Percentiles rank a stretch among this genome's conserved stretches.
Evolutionary conservation across 2,888 invertebrate genomes (phyloP).

Genomic region (Caenorhabditis sp.): DNA sequence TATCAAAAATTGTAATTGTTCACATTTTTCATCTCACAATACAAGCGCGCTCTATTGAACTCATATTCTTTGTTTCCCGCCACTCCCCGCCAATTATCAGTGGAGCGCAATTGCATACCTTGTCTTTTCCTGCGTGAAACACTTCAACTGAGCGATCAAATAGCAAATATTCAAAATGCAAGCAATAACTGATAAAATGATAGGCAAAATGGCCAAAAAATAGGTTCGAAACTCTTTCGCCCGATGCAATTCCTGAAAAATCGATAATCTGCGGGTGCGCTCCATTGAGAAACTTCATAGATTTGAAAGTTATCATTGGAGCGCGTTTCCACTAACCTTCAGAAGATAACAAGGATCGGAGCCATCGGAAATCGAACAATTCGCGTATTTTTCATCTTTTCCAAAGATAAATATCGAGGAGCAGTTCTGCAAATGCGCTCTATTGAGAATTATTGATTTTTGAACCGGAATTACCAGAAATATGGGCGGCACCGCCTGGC

Average conservation of each 20-base stretch:
- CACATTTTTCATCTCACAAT: neutral
- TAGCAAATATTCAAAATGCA: slow-evolving; percentile 75
- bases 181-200: slow-evolving; percentile 77
- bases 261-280: neutral
- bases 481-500: slow-evolving; percentile 52
- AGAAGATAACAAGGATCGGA: slow-evolving; percentile 64
- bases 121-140: slow-evolving; percentile 57
- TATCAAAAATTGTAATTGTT: too few species aligned
- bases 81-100: neutral
- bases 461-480: slow-evolving; percentile 33
- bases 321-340: slow-evolving; percentile 34
- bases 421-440: slow-evolving; percentile 42
- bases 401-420: slow-evolving; percentile 56
- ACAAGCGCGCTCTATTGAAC: neutral
- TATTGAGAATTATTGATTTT: neutral
- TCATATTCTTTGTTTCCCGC: too few species aligned
- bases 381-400: slow-evolving; percentile 68
- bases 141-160: slow-evolving; percentile 66
- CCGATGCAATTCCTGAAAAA: slow-evolving; percentile 74
- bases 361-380: slow-evolving; percentile 56
- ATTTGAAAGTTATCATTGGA: neutral
- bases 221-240: slow-evolving; percentile 80
- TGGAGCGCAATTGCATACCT: slow-evolving; percentile 45
- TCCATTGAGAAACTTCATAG: neutral
- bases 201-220: slow-evolving; percentile 79